Evolutionary conservation across 2,888 invertebrate genomes (phyloP).

Genomic region (Anthrax anthrax): DNA sequence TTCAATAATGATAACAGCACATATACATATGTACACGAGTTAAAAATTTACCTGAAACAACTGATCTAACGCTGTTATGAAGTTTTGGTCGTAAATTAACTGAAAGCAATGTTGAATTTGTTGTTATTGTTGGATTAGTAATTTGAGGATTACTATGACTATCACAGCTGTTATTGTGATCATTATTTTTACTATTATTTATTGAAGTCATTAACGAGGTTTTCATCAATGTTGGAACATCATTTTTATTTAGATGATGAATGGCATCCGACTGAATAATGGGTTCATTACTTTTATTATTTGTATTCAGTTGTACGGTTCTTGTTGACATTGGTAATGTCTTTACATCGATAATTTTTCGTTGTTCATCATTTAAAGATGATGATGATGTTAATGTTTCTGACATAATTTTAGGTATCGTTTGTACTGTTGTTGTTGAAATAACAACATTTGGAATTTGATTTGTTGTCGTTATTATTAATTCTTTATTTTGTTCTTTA

Average conservation of each 20-base stretch:
- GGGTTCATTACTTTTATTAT: constrained; percentile 3
- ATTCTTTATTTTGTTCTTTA: background rate
- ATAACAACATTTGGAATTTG: background rate
- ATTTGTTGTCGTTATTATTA: background rate
- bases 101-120: constrained; percentile 18
- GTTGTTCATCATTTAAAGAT: background rate
- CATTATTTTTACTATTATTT: constrained; percentile 6
- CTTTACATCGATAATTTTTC: background rate
- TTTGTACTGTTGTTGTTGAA: background rate
- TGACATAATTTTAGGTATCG: background rate
- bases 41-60: constrained; percentile 30
- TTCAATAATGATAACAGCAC: background rate
- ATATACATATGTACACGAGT: too few species aligned
- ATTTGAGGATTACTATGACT: background rate
- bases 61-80: constrained; percentile 30
- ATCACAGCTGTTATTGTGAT: constrained; percentile 1
- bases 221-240: constrained; percentile 1
- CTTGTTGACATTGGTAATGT: background rate
- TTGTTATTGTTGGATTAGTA: constrained; percentile 10
- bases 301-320: background rate
- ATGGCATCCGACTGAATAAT: constrained; percentile 11
- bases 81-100: constrained; percentile 21
- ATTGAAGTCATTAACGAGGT: constrained; percentile 1
- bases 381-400: background rate
- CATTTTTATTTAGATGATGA: constrained; percentile 5